Base-by-base conservation (phyloP, 1,140 invertebrate genomes). In the Sitophilus oryzae region DNA sequence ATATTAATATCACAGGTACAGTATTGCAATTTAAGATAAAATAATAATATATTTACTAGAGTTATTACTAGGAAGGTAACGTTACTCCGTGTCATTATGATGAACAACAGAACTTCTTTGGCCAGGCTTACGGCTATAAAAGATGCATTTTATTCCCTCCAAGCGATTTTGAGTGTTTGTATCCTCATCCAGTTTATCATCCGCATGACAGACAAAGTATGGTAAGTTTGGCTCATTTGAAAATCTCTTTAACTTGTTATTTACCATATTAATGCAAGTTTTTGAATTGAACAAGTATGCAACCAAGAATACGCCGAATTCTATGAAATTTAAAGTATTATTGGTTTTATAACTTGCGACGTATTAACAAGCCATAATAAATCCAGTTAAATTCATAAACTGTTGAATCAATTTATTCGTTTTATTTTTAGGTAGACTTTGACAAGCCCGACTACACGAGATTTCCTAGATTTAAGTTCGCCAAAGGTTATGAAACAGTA, bases 91-190 rank as follows among this genome's bases (percentile, higher is more conserved):
- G 77, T 52, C 83, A 85, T 71, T 85, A 83, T 67, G 83, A 85
- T 68, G 82, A 85, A 66, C 83, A 85, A 67, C 77, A 85, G 61
- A 85, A 85, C 66, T 75, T 84, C 46, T 85, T 84, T 74, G 79
- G 79, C 51, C 80, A 83, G 68, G 69, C 84, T 11, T 56, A 71
- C 53, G 82, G 82, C 0, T 73, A 73, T 58, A 85, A 85, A 71
- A 67, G 80, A 53, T 79, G 79, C 60, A 74, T 84, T 35, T 67
- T 85, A 2, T 85, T 84, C 68, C 71, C 80, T 42, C 83, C 82
- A n/a, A 76, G 76, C 44, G 76, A 83, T 63, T 84, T 82, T 74
- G 76, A 81, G 53, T 78, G 76, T 66, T 64, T 85, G 10, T 85
- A 85, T 69, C 81, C 82, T 18, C 76, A 83, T 63, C 82, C 83